Percentiles rank a stretch among this genome's conserved stretches.
Evolutionary conservation across 2,797 vertebrate species (phyloP).

Genomic region (Ciconia nigra): DNA sequence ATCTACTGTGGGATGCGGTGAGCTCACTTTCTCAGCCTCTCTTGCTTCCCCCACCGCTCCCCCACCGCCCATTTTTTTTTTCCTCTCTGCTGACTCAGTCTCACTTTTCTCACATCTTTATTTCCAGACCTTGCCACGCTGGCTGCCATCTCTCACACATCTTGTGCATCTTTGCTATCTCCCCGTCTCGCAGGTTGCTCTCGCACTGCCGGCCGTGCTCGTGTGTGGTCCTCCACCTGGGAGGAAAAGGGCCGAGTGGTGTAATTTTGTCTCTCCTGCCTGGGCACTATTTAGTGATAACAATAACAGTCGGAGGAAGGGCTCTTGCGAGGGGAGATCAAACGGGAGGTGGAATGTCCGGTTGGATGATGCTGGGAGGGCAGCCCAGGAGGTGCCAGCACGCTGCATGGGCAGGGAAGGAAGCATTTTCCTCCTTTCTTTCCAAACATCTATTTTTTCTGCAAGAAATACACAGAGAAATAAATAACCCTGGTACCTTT

Average conservation of each 20-base stretch:
- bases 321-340: not conserved
- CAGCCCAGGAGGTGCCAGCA: not conserved
- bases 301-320: not conserved
- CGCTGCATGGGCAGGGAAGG: not conserved
- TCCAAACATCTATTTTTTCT: not conserved
- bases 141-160: not conserved
- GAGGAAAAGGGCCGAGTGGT: not conserved
- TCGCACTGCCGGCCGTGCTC: fast-evolving
- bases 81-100: not conserved
- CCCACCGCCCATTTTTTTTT: fast-evolving
- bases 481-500: not conserved
- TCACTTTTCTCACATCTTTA: not conserved
- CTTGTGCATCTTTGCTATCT: not conserved
- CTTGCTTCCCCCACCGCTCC: not conserved
- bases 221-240: conserved; percentile 54
- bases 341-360: not conserved
- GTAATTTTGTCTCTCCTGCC: not conserved
- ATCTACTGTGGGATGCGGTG: not conserved
- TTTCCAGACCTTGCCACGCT: not conserved
- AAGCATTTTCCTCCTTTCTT: not conserved
- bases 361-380: not conserved
- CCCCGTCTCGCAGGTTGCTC: not conserved
- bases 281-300: not conserved
- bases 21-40: not conserved
- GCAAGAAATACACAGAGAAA: not conserved